Conservation (phyloP, 2,888 invertebrate genomes). For the Gari tellinella region DNA sequence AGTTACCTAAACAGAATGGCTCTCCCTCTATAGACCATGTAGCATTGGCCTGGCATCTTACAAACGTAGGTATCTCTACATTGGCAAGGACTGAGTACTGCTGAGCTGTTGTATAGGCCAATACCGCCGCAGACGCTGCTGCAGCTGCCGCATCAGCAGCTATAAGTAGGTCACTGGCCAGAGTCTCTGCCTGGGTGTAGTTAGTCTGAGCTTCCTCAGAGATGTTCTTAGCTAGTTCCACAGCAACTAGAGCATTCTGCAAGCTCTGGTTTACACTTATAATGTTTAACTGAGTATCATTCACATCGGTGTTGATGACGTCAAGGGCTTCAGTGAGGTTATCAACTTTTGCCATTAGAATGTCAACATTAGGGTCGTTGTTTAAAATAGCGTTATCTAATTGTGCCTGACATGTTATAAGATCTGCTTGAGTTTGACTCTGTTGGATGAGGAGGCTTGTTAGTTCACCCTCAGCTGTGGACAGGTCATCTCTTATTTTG, state of each 20-base stretch:
- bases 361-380: slow-evolving; percentile 2
- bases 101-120: slow-evolving; percentile 17
- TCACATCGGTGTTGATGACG: neutral
- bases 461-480: neutral
- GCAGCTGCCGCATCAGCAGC: slow-evolving; percentile 7
- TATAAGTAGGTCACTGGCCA: neutral
- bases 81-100: slow-evolving; percentile 5
- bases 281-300: neutral
- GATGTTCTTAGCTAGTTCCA: too few relatives aligned
- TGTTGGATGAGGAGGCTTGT: neutral
- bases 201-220: too few relatives aligned
- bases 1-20: slow-evolving; percentile 49
- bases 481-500: neutral
- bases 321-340: neutral
- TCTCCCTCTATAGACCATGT: slow-evolving; percentile 48
- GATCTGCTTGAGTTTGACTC: neutral
- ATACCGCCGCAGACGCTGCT: slow-evolving; percentile 5
- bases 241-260: too few relatives aligned
- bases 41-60: slow-evolving; percentile 37
- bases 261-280: too few relatives aligned
- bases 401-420: slow-evolving; percentile 7
- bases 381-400: slow-evolving; percentile 6
- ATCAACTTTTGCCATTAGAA: neutral
- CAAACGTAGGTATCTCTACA: slow-evolving; percentile 33
- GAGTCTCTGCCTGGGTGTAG: neutral